A percentile compares a stretch with the other conserved stretches of the same genome.
Conservation (phyloP, 2,797 vertebrate species). For the Phrynocephalus guinanensis region DNA sequence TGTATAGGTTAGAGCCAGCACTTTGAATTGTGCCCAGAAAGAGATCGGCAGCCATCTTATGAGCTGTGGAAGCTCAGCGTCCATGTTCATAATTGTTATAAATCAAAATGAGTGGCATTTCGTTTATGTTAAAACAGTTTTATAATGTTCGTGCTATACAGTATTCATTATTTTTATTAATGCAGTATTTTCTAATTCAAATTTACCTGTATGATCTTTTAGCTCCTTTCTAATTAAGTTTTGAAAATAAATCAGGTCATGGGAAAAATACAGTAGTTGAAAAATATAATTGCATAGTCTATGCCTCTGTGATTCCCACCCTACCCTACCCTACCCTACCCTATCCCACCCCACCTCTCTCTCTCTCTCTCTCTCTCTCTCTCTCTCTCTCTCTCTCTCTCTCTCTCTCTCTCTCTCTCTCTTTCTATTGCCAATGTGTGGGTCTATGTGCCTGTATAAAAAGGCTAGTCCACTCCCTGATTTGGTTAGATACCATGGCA, state of each 20-base stretch:
- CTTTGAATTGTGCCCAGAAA: no score
- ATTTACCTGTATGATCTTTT: not conserved
- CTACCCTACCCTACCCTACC: no score
- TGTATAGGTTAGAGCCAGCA: no score
- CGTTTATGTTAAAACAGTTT: not conserved
- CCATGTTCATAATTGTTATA: not conserved
- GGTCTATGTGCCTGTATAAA: not conserved
- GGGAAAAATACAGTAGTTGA: no score
- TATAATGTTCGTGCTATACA: not conserved
- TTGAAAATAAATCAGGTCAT: not conserved
- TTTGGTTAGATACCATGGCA: not conserved
- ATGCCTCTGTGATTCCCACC: no score
- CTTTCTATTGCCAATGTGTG: not conserved
- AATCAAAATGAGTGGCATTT: not conserved
- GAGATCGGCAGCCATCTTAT: no score
- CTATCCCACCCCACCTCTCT: no score
- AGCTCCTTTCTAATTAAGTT: not conserved
- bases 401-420: no score
- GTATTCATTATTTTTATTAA: not conserved
- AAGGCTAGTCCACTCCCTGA: not conserved
- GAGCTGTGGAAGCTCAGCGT: not conserved
- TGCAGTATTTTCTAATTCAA: no score
- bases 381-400: no score
- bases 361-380: no score
- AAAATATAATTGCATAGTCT: not conserved